phyloP scores from a whole-genome alignment of 92 coral and sea anemone genomes.

The Epizoanthus rinbou region DNA sequence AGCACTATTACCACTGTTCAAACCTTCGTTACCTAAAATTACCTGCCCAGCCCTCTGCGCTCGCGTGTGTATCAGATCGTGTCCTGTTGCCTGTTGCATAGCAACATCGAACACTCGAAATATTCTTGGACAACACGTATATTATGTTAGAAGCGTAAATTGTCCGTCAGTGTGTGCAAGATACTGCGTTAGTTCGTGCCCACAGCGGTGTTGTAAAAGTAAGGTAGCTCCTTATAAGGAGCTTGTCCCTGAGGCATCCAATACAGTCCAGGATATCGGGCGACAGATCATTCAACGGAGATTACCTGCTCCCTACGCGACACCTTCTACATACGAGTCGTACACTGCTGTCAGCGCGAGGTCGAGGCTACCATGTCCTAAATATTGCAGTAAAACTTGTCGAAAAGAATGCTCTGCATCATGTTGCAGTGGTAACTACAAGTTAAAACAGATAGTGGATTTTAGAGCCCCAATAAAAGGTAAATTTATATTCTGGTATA shows the following conservation, averaged over 20 bases:
- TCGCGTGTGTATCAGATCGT: constrained; percentile 54
- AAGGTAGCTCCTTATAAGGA: neutral
- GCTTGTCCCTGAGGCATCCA: neutral
- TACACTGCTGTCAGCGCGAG: constrained; percentile 2
- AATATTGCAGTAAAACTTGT: constrained; percentile 26
- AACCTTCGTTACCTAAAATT: neutral
- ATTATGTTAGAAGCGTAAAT: constrained; percentile 11
- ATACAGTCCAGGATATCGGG: neutral
- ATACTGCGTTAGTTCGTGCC: constrained; percentile 45
- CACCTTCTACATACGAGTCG: neutral
- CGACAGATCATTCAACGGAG: neutral
- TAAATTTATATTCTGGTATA: neutral
- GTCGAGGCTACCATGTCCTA: constrained; percentile 43
- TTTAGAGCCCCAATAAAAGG: neutral
- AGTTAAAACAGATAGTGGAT: neutral
- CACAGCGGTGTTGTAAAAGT: constrained; percentile 40
- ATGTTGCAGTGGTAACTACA: constrained; percentile 29
- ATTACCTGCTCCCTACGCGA: neutral
- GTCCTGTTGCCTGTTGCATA: constrained; percentile 68
- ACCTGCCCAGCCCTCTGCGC: constrained; percentile 53
- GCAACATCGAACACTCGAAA: constrained; percentile 7
- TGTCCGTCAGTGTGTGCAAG: constrained; percentile 43
- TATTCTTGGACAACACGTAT: neutral
- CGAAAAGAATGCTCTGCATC: constrained; percentile 29
- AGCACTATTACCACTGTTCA: neutral